These are phyloP conservation scores for Parascotia fuliginaria DNA, from an alignment of 2,888 invertebrate genomes.

Conservation along the genomic window DNA sequence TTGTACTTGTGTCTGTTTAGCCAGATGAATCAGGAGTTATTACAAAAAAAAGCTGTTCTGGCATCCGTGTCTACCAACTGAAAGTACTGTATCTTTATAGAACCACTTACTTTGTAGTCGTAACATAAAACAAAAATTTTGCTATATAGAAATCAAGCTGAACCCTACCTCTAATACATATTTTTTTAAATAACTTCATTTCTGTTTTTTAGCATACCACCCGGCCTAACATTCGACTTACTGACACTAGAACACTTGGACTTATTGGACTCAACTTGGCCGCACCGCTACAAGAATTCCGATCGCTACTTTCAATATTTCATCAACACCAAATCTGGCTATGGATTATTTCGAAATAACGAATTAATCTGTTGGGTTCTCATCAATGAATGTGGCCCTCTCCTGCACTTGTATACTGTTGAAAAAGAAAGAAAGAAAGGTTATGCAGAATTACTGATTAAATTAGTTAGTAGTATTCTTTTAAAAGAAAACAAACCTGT, in stretches of 20 bases:
- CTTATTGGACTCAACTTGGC: constrained; percentile 53
- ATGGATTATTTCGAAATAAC: constrained; percentile 52
- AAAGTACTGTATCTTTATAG: too few species aligned
- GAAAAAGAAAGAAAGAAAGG: constrained; percentile 58
- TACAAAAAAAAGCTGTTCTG: too few species aligned
- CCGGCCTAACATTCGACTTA: constrained; percentile 39
- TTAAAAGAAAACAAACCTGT: constrained; percentile 47
- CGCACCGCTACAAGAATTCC: constrained; percentile 51
- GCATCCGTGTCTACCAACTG: too few species aligned
- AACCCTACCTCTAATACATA: background rate
- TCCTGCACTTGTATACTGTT: constrained; percentile 58
- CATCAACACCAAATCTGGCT: constrained; percentile 51
- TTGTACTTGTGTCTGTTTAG: too few species aligned
- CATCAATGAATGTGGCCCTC: constrained; percentile 55
- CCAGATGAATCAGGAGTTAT: too few species aligned
- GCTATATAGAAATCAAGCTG: background rate
- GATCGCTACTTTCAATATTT: constrained; percentile 48
- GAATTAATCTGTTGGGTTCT: constrained; percentile 55
- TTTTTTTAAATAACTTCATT: constrained; percentile 11
- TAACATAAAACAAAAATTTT: background rate
- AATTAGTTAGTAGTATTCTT: constrained; percentile 51
- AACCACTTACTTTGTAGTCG: too few species aligned
- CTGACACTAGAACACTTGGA: constrained; percentile 47
- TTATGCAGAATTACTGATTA: constrained; percentile 54
- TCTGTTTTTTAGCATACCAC: constrained; percentile 50